Base-by-base conservation (phyloP, 2,888 invertebrate genomes). In the Octodonta nipae region DNA sequence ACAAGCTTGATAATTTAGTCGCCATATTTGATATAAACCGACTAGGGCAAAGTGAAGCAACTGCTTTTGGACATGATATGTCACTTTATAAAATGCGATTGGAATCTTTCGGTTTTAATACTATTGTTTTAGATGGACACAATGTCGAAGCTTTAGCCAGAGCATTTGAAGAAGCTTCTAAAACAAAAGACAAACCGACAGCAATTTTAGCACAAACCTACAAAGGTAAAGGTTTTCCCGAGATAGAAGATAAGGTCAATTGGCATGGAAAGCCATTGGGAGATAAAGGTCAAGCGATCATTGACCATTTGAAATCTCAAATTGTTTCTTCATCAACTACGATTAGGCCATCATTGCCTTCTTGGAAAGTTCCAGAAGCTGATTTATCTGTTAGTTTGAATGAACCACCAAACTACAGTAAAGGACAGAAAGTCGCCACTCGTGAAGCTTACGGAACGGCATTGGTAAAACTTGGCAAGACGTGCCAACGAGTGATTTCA, bases 181-280 rank as follows among this genome's bases (percentile, higher is more conserved):
- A 65, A 5, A 77, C 76, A 1, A 69, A 75, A 52, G 86, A 75
- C 42, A 75, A 77, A 48, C 96, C 96, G 25, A 91, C 92, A 7
- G 92, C 91, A 17, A 69, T 99, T 33, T 66, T 98, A 39, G 91
- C 92, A 32, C 93, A 93, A 66, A 98, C 98, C 0, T 87, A 71
- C 64, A 98, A 98, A 95, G 96, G 96, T 10, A 81, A 71, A 56
- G 78, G 75, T 49, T 88, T 88, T 65, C 77, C 80, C 26, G 78
- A 77, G 15, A 87, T 98, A 52, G 93, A 92, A 61, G 86, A 98
- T 58, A 49, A 72, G 44, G 85, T 89, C 34, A 88, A 91, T 64
- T 98, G 93, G 93, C 98, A 98, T 56, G 98, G 98, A 26, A 98
- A 98, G 62, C 79, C 96, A 0, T 64, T 98, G 36, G 92, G 89